Conservation (phyloP, 1,140 invertebrate species). For the Drosophila nebulosa region DNA sequence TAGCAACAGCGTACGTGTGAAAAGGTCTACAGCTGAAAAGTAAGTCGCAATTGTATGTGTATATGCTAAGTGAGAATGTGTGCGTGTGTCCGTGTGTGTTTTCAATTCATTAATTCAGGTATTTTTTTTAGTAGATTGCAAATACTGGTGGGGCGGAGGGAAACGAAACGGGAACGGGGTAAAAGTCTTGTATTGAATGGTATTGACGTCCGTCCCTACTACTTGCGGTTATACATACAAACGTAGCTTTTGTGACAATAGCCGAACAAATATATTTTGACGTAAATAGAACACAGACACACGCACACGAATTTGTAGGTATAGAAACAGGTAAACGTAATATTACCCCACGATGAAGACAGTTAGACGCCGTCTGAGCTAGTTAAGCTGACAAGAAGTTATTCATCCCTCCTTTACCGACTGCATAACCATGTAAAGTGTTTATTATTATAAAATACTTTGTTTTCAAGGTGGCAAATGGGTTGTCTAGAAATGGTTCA, state of each 20-base stretch:
- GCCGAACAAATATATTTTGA: constrained; percentile 45
- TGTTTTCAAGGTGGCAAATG: too few relatives aligned
- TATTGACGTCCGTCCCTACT: neutral
- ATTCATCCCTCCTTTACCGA: too few relatives aligned
- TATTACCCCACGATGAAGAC: neutral
- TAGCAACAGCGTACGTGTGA: constrained; percentile 54
- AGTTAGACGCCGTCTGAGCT: neutral
- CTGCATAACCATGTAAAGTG: too few relatives aligned
- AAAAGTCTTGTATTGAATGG: neutral
- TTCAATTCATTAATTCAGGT: constrained; percentile 52
- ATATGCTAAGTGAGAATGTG: neutral
- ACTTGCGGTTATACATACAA: neutral
- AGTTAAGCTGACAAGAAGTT: too few relatives aligned
- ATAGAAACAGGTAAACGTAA: neutral
- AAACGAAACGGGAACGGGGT: neutral
- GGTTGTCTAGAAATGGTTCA: too few relatives aligned
- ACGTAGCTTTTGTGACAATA: neutral
- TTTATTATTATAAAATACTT: too few relatives aligned
- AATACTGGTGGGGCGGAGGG: too few relatives aligned
- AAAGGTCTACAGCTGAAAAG: constrained; percentile 79
- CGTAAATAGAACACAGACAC: constrained; percentile 47
- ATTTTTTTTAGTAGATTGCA: constrained; percentile 18
- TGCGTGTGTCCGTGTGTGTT: constrained; percentile 7
- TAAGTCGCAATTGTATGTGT: constrained; percentile 65
- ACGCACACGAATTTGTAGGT: neutral